Percentiles rank a stretch among this genome's conserved stretches.
These are phyloP conservation scores for Entelurus aequoreus DNA, from an alignment of 2,113 vertebrate species.

Conservation along the genomic window DNA sequence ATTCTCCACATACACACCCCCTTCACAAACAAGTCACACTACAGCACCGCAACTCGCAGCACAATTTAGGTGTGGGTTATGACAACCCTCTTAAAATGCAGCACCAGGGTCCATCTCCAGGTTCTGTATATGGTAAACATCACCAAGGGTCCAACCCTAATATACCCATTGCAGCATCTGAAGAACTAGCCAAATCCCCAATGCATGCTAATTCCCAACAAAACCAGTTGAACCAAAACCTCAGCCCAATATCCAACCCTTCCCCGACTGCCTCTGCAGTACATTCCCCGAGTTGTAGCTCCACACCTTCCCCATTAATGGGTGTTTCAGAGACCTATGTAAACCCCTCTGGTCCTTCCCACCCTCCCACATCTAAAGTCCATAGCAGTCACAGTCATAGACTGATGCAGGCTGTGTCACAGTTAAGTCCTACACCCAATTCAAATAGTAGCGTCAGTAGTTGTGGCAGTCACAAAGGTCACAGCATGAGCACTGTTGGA, in stretches of 20 bases:
- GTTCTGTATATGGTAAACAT: conserved; percentile 63
- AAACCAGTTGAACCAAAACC: conserved; percentile 88
- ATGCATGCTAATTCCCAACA: conserved; percentile 80
- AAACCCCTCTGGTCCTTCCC: conserved; percentile 73
- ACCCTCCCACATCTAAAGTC: conserved; percentile 56
- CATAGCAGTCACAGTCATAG: conserved; percentile 69
- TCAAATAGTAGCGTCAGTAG: conserved; percentile 81
- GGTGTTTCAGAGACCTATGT: conserved; percentile 78
- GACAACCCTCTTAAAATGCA: conserved; percentile 71
- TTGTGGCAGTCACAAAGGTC: conserved; percentile 66
- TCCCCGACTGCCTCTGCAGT: conserved; percentile 88
- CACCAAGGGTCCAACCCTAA: conserved; percentile 79
- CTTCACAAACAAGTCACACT: conserved; percentile 67
- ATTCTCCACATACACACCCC: conserved; percentile 64
- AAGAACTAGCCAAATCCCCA: conserved; percentile 89
- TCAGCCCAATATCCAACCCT: conserved; percentile 95
- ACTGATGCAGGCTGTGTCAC: conserved; percentile 84
- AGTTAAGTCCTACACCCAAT: conserved; percentile 90
- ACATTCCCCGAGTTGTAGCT: conserved; percentile 95
- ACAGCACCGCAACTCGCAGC: conserved; percentile 68
- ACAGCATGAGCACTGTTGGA: conserved; percentile 49
- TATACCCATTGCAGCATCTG: conserved; percentile 76
- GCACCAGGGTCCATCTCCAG: conserved; percentile 57
- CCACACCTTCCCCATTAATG: conserved; percentile 93
- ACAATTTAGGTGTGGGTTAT: conserved; percentile 62